phyloP scores from a whole-genome alignment of 1,140 invertebrate species.

The Sesamia nonagrioides region DNA sequence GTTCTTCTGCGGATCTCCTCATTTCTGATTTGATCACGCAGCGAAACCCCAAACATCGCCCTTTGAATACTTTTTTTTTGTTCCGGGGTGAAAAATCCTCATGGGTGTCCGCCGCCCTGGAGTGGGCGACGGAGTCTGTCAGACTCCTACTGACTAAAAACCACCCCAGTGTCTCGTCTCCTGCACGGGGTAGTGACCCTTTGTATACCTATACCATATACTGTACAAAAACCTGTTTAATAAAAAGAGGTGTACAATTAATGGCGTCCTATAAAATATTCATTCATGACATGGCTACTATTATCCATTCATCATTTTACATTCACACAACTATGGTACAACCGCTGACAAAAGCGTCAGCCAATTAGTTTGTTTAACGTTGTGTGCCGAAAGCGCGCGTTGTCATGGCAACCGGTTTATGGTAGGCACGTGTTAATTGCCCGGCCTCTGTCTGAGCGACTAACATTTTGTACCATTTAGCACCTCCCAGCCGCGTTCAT shows the following conservation, averaged over 20 bases:
- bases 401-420: slow-evolving; percentile 71
- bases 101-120: too few relatives aligned
- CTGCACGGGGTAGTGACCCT: too few relatives aligned
- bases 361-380: slow-evolving; percentile 79
- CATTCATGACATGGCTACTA: slow-evolving; percentile 60
- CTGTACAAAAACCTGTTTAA: neutral
- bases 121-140: too few relatives aligned
- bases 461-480: slow-evolving; percentile 74
- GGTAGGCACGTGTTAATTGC: slow-evolving; percentile 72
- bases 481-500: slow-evolving; percentile 55
- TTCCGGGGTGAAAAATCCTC: too few relatives aligned
- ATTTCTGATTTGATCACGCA: too few relatives aligned
- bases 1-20: too few relatives aligned
- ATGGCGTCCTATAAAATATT: slow-evolving; percentile 45
- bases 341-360: slow-evolving; percentile 64
- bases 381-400: slow-evolving; percentile 58
- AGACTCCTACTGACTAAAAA: too few relatives aligned
- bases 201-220: too few relatives aligned
- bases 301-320: slow-evolving; percentile 55
- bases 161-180: too few relatives aligned
- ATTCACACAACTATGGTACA: slow-evolving; percentile 55
- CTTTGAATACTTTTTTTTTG: too few relatives aligned
- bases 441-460: slow-evolving; percentile 58
- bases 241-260: slow-evolving; percentile 12
- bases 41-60: too few relatives aligned